Conservation (phyloP, 2,888 invertebrate genomes). For the Theretra japonica region DNA sequence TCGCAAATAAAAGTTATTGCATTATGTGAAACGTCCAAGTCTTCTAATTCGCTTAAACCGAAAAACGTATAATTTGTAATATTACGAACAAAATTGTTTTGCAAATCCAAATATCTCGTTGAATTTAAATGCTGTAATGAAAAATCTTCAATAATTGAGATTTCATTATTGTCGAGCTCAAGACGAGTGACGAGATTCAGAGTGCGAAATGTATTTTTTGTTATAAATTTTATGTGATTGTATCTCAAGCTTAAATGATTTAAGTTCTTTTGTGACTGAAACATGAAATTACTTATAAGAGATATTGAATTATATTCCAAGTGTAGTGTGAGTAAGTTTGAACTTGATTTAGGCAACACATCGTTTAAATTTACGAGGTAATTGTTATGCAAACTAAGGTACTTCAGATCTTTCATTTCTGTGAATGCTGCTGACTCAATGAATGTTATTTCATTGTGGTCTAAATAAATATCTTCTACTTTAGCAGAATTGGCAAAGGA, state of each 20-base stretch:
- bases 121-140: slow-evolving; percentile 91
- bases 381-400: slow-evolving; percentile 93
- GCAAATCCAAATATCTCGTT: slow-evolving; percentile 91
- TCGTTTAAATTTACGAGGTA: slow-evolving; percentile 90
- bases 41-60: slow-evolving; percentile 90
- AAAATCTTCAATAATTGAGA: slow-evolving; percentile 91
- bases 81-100: slow-evolving; percentile 88
- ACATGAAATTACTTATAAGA: slow-evolving; percentile 89
- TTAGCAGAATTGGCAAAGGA: slow-evolving; percentile 91
- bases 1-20: slow-evolving; percentile 88
- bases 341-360: slow-evolving; percentile 89
- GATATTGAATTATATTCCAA: slow-evolving; percentile 91
- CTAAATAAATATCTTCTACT: slow-evolving; percentile 92
- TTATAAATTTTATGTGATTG: slow-evolving; percentile 89
- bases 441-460: slow-evolving; percentile 92
- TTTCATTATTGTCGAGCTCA: slow-evolving; percentile 91
- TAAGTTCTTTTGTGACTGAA: slow-evolving; percentile 91
- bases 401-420: slow-evolving; percentile 89
- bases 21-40: slow-evolving; percentile 91
- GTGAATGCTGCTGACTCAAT: slow-evolving; percentile 92
- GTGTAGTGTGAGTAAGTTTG: slow-evolving; percentile 90
- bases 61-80: slow-evolving; percentile 90
- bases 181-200: slow-evolving; percentile 89
- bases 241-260: slow-evolving; percentile 93
- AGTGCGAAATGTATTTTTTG: slow-evolving; percentile 89